phyloP scores from a whole-genome alignment of 2,888 invertebrate species.

The Philonicus albiceps region DNA sequence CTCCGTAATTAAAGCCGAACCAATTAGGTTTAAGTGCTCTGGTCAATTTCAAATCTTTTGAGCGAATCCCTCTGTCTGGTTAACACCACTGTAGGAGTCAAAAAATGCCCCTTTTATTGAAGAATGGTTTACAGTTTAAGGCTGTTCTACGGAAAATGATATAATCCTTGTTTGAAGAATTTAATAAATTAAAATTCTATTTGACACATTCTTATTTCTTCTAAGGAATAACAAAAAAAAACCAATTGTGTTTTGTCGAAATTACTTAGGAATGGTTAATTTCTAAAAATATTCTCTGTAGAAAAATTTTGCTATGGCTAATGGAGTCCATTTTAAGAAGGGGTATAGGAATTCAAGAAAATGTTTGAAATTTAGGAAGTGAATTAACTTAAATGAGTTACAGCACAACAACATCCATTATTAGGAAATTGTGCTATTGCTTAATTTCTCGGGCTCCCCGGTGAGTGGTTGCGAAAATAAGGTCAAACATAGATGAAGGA shows the following conservation, averaged over 20 bases:
- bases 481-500: neutral
- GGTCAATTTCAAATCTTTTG: neutral
- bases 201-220: neutral
- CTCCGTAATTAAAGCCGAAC: neutral
- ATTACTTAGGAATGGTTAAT: neutral
- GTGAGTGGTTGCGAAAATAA: neutral
- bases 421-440: neutral
- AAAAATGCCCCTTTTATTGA: neutral
- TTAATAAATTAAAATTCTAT: neutral
- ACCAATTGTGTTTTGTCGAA: neutral
- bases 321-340: neutral
- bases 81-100: neutral
- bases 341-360: neutral
- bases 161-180: neutral
- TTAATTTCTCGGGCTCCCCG: neutral
- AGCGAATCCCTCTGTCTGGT: neutral
- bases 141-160: neutral
- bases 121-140: neutral
- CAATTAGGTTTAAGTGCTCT: neutral
- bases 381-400: neutral
- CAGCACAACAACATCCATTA: neutral
- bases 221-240: neutral
- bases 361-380: neutral
- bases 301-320: neutral
- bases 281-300: neutral